Evolutionary conservation across 2,797 vertebrate species (phyloP).

Genomic region (Carduelis carduelis): DNA sequence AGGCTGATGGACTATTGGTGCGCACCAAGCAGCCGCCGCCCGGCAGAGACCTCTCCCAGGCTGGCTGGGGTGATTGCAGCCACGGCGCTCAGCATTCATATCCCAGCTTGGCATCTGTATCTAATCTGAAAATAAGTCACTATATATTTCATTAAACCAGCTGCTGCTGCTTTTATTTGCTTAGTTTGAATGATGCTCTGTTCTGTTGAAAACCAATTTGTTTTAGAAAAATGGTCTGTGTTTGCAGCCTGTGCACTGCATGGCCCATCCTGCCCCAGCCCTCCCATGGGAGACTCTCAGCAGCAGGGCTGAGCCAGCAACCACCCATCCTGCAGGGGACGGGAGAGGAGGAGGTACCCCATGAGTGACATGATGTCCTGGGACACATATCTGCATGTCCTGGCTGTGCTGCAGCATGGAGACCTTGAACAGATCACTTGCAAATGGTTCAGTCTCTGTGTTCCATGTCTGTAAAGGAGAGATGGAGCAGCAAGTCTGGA

Average conservation of each 20-base stretch:
- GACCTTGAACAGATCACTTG: neutral
- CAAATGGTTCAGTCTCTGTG: neutral
- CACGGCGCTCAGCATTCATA: neutral
- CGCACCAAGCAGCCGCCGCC: neutral
- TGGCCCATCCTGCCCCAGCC: neutral
- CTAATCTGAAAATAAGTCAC: slow-evolving; percentile 63
- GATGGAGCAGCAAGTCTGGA: neutral
- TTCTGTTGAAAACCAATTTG: neutral
- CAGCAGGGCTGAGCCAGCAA: neutral
- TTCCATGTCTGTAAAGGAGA: neutral
- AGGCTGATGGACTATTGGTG: neutral
- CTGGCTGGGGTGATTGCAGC: slow-evolving; percentile 12
- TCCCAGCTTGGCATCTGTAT: neutral
- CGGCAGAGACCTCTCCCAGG: neutral
- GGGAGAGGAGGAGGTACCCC: neutral
- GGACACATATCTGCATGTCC: neutral
- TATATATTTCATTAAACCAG: slow-evolving; percentile 53
- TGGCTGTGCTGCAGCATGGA: neutral
- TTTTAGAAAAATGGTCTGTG: neutral
- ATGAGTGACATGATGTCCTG: neutral
- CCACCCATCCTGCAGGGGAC: neutral
- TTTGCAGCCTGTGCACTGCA: neutral
- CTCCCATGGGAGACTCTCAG: neutral
- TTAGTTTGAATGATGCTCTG: slow-evolving; percentile 7
- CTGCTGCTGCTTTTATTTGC: slow-evolving; percentile 46